These are phyloP conservation scores for Drosophila algonquin DNA, from an alignment of 2,888 invertebrate genomes.

Conservation along the genomic window DNA sequence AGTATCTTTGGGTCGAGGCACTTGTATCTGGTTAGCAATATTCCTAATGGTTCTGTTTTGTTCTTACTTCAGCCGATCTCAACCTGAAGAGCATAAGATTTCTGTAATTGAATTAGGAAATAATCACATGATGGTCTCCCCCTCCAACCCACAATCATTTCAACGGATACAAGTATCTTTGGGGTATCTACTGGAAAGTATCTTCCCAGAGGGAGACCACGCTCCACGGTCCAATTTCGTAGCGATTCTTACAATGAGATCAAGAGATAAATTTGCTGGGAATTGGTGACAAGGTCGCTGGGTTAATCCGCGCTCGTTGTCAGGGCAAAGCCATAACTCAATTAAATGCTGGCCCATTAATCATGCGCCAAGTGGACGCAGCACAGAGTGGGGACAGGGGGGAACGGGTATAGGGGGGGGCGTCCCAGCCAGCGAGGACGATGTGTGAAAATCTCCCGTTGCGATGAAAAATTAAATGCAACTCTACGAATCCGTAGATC, in stretches of 20 bases:
- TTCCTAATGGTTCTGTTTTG: too few species aligned
- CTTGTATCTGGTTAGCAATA: not conserved
- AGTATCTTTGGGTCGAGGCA: too few species aligned
- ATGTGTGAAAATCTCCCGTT: slow-evolving; percentile 81
- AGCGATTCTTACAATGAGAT: slow-evolving; percentile 14
- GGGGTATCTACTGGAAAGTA: too few species aligned
- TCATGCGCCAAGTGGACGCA: slow-evolving; percentile 70
- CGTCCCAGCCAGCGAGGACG: slow-evolving; percentile 45
- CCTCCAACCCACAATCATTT: not conserved
- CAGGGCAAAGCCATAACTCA: slow-evolving; percentile 72
- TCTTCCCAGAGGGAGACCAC: not conserved
- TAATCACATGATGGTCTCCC: too few species aligned
- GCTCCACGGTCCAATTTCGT: not conserved
- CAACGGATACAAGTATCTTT: not conserved
- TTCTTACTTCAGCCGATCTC: too few species aligned
- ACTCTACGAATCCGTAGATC: slow-evolving; percentile 76
- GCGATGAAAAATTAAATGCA: slow-evolving; percentile 81
- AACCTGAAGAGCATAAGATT: too few species aligned
- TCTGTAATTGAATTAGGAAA: too few species aligned
- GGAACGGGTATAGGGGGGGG: too few species aligned
- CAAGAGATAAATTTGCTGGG: slow-evolving; percentile 24
- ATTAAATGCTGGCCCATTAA: slow-evolving; percentile 76
- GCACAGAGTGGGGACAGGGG: slow-evolving; percentile 11
- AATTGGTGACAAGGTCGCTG: slow-evolving; percentile 72
- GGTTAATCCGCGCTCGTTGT: slow-evolving; percentile 63